Evolutionary conservation across 2,888 invertebrate genomes (phyloP).

Genomic region (Polia nebulosa): DNA sequence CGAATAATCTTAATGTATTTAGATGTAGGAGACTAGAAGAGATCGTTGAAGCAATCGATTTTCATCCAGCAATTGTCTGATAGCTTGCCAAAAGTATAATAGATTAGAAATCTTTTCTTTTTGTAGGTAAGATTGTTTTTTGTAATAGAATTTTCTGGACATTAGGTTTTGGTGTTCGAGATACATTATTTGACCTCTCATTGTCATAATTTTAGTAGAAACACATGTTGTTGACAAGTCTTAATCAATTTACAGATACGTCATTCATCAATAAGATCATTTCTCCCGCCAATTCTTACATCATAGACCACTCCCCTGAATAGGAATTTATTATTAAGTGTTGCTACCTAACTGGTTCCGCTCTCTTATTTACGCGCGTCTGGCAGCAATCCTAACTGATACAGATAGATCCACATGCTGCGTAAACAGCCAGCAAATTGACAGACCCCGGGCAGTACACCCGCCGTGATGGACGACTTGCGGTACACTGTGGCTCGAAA

Average conservation of each 20-base stretch:
- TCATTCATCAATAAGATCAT: no score
- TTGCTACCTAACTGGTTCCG: conserved; percentile 64
- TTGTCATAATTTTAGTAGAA: neutral
- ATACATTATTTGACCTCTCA: neutral
- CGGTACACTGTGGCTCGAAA: conserved; percentile 34
- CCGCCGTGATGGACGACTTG: conserved; percentile 19
- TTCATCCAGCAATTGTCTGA: neutral
- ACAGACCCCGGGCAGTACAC: conserved; percentile 32
- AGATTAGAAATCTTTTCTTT: conserved; percentile 10
- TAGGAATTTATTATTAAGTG: conserved; percentile 74
- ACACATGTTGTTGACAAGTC: neutral
- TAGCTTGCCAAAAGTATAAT: conserved; percentile 34
- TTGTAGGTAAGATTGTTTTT: neutral
- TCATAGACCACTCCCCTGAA: conserved; percentile 30
- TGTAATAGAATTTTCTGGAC: neutral
- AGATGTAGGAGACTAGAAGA: neutral
- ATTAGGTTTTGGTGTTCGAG: neutral
- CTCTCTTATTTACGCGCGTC: conserved; percentile 67
- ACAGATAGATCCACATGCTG: conserved; percentile 61
- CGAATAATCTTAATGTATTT: neutral
- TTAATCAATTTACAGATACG: no score
- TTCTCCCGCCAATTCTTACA: conserved; percentile 32
- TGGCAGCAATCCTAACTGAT: conserved; percentile 71
- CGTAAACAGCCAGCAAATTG: conserved; percentile 60
- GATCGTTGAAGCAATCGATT: conserved; percentile 19